Conservation (phyloP, 2,113 vertebrate species). For the Pelmatolapia mariae region DNA sequence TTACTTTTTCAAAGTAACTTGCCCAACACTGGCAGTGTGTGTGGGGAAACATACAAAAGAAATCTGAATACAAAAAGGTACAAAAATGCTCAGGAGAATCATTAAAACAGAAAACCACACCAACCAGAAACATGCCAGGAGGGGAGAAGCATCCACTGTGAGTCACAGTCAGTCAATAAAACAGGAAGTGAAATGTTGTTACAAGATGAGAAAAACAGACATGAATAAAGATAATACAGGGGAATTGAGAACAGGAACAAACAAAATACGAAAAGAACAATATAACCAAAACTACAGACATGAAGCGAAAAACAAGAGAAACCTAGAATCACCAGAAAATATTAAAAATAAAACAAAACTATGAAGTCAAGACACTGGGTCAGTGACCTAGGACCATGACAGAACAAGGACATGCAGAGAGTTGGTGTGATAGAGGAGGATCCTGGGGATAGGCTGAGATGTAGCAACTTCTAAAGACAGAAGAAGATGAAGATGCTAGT, state of each 20-base stretch:
- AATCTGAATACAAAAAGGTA: neutral
- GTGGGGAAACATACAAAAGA: neutral
- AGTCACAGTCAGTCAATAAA: neutral
- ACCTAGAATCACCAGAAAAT: neutral
- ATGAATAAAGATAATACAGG: neutral
- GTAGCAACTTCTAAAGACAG: too few relatives aligned
- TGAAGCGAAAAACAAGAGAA: fast-evolving
- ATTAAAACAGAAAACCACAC: neutral
- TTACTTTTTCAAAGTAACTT: neutral
- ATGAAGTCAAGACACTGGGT: neutral
- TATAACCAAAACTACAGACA: neutral
- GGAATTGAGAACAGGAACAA: neutral
- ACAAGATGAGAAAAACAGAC: neutral
- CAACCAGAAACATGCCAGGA: neutral
- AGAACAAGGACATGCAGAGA: neutral
- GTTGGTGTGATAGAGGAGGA: neutral
- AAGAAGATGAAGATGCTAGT: neutral
- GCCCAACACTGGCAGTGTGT: neutral
- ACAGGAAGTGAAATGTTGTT: neutral
- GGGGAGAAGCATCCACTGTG: neutral
- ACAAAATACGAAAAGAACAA: neutral
- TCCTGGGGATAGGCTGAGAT: fast-evolving
- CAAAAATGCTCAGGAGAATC: neutral
- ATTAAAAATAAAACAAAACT: neutral
- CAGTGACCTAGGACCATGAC: neutral